Conservation (phyloP, 2,113 vertebrate genomes). For the Tringa solitaria region DNA sequence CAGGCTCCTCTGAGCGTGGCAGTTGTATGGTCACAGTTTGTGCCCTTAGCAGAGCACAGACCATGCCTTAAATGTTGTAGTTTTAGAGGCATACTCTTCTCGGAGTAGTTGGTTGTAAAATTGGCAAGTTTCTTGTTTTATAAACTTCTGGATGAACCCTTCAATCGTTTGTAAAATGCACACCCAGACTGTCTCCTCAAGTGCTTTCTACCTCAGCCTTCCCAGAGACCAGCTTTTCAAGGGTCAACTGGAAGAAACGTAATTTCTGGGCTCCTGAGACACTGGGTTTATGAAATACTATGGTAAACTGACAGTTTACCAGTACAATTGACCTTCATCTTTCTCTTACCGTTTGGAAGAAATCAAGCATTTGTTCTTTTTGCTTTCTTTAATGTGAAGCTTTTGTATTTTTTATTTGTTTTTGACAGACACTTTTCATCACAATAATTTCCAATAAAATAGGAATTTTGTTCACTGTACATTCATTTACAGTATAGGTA, state of each 20-base stretch:
- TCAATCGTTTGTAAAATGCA: not conserved
- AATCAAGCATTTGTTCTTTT: not conserved
- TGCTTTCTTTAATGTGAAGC: not conserved
- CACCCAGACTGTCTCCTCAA: not conserved
- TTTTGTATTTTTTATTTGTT: not conserved
- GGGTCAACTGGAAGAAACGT: not conserved
- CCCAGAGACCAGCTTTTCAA: not conserved
- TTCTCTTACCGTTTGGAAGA: not conserved
- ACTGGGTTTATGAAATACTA: not conserved
- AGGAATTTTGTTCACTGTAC: not conserved
- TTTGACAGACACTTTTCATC: not conserved
- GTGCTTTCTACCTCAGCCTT: not conserved
- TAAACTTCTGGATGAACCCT: not conserved
- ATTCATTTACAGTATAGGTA: not conserved
- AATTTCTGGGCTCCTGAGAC: not conserved
- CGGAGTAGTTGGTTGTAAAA: not conserved
- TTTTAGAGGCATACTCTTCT: not conserved
- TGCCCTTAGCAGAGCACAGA: not conserved
- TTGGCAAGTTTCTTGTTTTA: not conserved
- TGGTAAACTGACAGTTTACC: not conserved
- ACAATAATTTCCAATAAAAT: not conserved
- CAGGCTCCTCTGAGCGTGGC: not conserved
- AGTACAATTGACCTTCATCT: not conserved
- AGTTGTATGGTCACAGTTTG: accelerated
- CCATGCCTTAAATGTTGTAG: not conserved